Percentiles rank a stretch among this genome's conserved stretches.
Evolutionary conservation across 53 echinoderm and acorn worm species (phyloP).

Genomic region (Patiria pectinifera): DNA sequence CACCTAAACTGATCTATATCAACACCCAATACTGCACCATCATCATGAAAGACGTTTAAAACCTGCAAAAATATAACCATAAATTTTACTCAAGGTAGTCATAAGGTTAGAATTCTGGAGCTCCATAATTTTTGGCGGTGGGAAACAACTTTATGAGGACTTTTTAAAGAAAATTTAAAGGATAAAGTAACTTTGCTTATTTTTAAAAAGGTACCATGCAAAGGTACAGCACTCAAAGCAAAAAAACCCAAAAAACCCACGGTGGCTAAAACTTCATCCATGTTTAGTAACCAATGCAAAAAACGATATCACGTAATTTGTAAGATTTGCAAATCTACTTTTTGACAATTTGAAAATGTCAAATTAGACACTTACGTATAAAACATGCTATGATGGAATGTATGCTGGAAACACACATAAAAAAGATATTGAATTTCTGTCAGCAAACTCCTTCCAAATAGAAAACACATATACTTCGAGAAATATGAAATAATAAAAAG

Average conservation of each 20-base stretch:
- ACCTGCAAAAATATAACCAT: not conserved
- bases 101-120: not conserved
- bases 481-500: not conserved
- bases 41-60: slow-evolving; percentile 10
- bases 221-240: too few species aligned
- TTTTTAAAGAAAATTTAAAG: not conserved
- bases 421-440: too few species aligned
- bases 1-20: slow-evolving; percentile 11
- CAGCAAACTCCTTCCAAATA: not conserved
- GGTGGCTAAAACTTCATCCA: too few species aligned
- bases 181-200: too few species aligned
- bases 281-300: too few species aligned
- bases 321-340: not conserved
- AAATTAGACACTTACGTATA: not conserved
- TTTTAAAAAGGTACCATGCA: too few species aligned
- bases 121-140: not conserved
- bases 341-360: not conserved
- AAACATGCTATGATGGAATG: too few species aligned
- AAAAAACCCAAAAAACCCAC: too few species aligned
- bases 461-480: too few species aligned
- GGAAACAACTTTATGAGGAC: not conserved
- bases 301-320: too few species aligned
- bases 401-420: too few species aligned
- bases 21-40: slow-evolving; percentile 8
- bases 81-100: not conserved